A percentile compares a stretch with the other conserved stretches of the same genome.
Evolutionary conservation across 2,113 vertebrate genomes (phyloP).

Genomic region (Urocynchramus pylzowi): DNA sequence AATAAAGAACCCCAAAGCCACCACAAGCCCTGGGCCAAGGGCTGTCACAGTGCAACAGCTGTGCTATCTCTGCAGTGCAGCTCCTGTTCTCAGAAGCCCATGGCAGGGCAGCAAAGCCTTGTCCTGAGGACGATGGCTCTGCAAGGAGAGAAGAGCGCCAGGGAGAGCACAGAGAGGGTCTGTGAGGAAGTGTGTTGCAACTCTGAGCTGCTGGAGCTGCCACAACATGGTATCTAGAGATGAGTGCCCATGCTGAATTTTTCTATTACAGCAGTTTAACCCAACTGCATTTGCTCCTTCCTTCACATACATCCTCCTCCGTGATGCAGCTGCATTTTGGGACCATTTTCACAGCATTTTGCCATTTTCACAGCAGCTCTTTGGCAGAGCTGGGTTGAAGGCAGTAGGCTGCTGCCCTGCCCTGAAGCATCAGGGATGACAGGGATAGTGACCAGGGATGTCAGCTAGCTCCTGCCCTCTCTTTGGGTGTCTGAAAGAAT

Average conservation of each 20-base stretch:
- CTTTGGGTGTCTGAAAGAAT: not conserved
- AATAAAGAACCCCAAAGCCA: not conserved
- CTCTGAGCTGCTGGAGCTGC: not conserved
- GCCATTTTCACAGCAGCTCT: not conserved
- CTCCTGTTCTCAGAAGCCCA: not conserved
- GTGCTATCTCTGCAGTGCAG: not conserved
- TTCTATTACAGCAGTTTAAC: not conserved
- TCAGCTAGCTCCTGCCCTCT: not conserved
- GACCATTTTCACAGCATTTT: not conserved
- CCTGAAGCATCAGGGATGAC: not conserved
- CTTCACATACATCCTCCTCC: not conserved
- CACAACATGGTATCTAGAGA: not conserved
- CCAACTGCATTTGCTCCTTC: not conserved
- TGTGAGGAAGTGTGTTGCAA: not conserved
- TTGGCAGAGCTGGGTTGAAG: not conserved
- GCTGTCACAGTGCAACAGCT: not conserved
- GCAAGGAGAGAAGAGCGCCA: fast-evolving
- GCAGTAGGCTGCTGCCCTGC: not conserved
- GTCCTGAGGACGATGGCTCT: fast-evolving
- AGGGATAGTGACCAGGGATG: not conserved
- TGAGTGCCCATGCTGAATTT: not conserved
- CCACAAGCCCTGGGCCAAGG: not conserved
- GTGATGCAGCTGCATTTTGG: not conserved
- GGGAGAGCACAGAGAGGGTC: not conserved
- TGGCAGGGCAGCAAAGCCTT: not conserved